Percentiles rank a stretch among this genome's conserved stretches.
phyloP scores from a whole-genome alignment of 2,888 invertebrate species.

The Drosophila nigritarsus region DNA sequence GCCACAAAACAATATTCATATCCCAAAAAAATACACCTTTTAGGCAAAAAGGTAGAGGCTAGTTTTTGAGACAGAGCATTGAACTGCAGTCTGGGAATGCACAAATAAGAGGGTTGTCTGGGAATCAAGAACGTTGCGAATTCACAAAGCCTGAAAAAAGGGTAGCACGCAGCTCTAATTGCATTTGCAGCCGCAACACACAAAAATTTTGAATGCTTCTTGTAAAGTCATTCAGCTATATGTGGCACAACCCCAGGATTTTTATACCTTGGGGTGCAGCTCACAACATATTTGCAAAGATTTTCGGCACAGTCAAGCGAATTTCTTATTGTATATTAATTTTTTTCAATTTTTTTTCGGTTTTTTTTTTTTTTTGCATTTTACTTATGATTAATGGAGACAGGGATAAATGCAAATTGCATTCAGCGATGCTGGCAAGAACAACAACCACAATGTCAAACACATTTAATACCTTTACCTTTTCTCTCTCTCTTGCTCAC shows the following conservation, averaged over 20 bases:
- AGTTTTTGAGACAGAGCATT: slow-evolving; percentile 60
- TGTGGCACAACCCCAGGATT: slow-evolving; percentile 36
- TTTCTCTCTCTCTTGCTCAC: slow-evolving; percentile 1
- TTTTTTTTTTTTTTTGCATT: slow-evolving; percentile 52
- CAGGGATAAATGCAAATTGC: slow-evolving; percentile 62
- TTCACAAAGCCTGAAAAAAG: slow-evolving; percentile 67
- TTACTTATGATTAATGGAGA: slow-evolving; percentile 72
- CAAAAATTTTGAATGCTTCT: slow-evolving; percentile 62
- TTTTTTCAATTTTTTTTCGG: slow-evolving; percentile 30
- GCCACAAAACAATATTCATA: background rate
- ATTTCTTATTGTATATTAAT: slow-evolving; percentile 28
- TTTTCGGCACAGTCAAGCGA: slow-evolving; percentile 51
- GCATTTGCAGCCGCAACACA: slow-evolving; percentile 58
- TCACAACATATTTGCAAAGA: slow-evolving; percentile 56
- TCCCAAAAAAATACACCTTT: background rate
- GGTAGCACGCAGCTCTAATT: slow-evolving; percentile 60
- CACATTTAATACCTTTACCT: slow-evolving; percentile 53
- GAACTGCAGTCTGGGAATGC: slow-evolving; percentile 60
- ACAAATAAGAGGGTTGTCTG: slow-evolving; percentile 66
- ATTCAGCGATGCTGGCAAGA: slow-evolving; percentile 14
- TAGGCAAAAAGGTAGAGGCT: slow-evolving; percentile 17
- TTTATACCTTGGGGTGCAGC: slow-evolving; percentile 52
- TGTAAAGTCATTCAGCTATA: slow-evolving; percentile 63
- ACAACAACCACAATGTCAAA: slow-evolving; percentile 36
- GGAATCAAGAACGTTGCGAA: slow-evolving; percentile 59